Evolutionary conservation across 1,140 invertebrate genomes (phyloP).

Genomic region (Drosophila hydei): DNA sequence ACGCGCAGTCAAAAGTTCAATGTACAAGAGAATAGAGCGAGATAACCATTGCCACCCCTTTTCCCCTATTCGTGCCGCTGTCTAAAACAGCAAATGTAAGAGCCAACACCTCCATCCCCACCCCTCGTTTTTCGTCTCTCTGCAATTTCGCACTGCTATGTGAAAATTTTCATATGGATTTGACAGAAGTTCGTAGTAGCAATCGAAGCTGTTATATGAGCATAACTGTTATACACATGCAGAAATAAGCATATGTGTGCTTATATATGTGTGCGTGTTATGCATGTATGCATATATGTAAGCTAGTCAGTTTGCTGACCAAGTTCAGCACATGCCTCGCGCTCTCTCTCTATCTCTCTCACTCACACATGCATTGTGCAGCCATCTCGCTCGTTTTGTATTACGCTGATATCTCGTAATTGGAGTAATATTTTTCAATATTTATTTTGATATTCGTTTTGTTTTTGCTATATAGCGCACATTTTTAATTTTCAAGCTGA

Average conservation of each 20-base stretch:
- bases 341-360: not conserved
- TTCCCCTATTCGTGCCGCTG: not conserved
- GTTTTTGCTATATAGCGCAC: not conserved
- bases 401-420: conserved; percentile 54
- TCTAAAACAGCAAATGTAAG: not conserved
- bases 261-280: not conserved
- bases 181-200: not conserved
- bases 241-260: not conserved
- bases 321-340: conserved; percentile 26
- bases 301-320: conserved; percentile 35
- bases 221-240: not conserved
- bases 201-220: conserved; percentile 11
- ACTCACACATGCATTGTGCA: not conserved
- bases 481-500: conserved; percentile 15
- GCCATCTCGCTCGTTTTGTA: conserved; percentile 9
- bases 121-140: not conserved
- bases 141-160: conserved; percentile 56
- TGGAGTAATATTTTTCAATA: conserved; percentile 32
- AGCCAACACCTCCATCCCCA: not conserved
- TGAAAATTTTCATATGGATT: conserved; percentile 61
- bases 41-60: not conserved
- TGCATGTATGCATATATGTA: not conserved
- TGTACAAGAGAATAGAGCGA: not conserved
- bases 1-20: not conserved
- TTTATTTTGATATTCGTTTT: conserved; percentile 1